Percentiles rank a stretch among this genome's conserved stretches.
These are phyloP conservation scores for Micrasema minimum DNA, from an alignment of 1,140 invertebrate species.

Conservation along the genomic window DNA sequence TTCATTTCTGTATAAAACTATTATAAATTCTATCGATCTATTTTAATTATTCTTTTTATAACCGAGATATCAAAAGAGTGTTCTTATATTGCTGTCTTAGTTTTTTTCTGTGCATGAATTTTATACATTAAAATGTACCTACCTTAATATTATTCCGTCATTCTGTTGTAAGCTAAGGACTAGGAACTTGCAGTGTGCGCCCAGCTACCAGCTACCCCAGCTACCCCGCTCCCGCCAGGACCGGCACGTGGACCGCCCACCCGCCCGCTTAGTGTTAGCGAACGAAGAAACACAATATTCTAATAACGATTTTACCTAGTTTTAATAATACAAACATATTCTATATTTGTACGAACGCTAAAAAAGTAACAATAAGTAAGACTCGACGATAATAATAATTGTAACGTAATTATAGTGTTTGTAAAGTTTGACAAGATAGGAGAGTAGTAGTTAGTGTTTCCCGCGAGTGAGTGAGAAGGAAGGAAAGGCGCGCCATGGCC, in stretches of 20 bases:
- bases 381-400: slow-evolving; percentile 37
- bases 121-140: too few relatives aligned
- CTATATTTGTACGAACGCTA: slow-evolving; percentile 53
- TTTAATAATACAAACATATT: slow-evolving; percentile 47
- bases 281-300: slow-evolving; percentile 50
- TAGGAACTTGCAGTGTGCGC: slow-evolving; percentile 57
- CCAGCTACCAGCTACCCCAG: slow-evolving; percentile 58
- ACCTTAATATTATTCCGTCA: too few relatives aligned
- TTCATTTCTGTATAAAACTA: too few relatives aligned
- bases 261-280: slow-evolving; percentile 23
- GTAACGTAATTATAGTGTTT: slow-evolving; percentile 32
- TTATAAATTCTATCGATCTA: too few relatives aligned
- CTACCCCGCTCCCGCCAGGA: slow-evolving; percentile 57
- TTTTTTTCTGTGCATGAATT: too few relatives aligned
- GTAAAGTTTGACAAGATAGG: slow-evolving; percentile 20
- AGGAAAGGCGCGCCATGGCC: slow-evolving; percentile 70
- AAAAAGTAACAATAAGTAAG: slow-evolving; percentile 45
- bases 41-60: too few relatives aligned
- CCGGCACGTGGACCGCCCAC: slow-evolving; percentile 60
- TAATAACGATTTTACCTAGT: slow-evolving; percentile 51
- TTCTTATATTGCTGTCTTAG: too few relatives aligned
- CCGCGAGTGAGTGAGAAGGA: slow-evolving; percentile 15
- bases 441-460: background rate
- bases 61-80: too few relatives aligned
- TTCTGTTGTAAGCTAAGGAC: slow-evolving; percentile 69